A percentile compares a stretch with the other conserved stretches of the same genome.
Evolutionary conservation across 2,888 invertebrate species (phyloP).

Genomic region (Laothoe populi): DNA sequence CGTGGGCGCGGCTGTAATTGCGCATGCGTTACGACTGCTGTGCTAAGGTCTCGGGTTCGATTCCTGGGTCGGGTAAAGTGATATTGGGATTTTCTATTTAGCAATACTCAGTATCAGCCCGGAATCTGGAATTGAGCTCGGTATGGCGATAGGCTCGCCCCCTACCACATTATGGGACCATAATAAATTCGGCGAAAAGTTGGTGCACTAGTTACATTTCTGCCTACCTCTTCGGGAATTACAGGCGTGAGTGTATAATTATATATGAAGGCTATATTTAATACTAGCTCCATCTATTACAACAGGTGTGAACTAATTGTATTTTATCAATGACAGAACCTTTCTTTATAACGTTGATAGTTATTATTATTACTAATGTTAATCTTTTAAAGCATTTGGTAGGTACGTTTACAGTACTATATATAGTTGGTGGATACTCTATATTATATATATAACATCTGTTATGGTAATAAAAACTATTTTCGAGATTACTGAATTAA

Average conservation of each 20-base stretch:
- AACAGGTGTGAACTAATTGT: not conserved
- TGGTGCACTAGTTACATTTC: too few species aligned
- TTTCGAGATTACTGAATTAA: not conserved
- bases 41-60: too few species aligned
- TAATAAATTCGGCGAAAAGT: too few species aligned
- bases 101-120: too few species aligned
- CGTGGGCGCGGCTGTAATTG: too few species aligned
- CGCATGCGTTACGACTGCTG: too few species aligned
- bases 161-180: too few species aligned
- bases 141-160: too few species aligned
- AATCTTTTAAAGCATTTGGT: not conserved
- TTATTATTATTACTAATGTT: not conserved
- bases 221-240: not conserved
- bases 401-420: not conserved
- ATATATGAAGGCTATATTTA: not conserved
- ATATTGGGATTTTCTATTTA: too few species aligned
- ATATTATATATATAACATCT: not conserved
- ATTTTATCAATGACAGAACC: not conserved
- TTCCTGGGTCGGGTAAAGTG: too few species aligned
- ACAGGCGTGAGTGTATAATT: not conserved
- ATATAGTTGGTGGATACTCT: not conserved
- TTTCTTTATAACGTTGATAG: not conserved
- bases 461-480: not conserved
- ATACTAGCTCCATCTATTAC: conserved; percentile 17
- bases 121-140: too few species aligned